Conservation (phyloP, 2,797 vertebrate species). For the Sylvilagus floridanus region DNA sequence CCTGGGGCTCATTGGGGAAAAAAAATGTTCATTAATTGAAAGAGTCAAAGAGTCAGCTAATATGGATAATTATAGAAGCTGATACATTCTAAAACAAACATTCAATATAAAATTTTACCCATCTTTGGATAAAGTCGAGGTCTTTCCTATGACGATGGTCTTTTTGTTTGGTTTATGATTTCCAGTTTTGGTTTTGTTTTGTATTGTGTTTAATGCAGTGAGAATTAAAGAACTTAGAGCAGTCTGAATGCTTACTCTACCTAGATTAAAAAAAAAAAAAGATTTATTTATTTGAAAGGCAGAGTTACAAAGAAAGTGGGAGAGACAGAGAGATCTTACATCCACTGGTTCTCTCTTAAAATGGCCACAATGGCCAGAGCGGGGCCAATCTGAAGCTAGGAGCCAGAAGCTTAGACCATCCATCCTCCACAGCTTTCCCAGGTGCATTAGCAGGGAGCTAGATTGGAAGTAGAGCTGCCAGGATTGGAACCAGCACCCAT, state of each 20-base stretch:
- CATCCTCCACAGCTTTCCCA: no score
- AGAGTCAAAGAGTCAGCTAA: neutral
- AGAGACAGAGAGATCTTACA: no score
- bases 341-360: no score
- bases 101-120: slow-evolving; percentile 16
- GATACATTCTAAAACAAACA: neutral
- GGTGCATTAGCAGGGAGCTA: no score
- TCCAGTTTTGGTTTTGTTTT: neutral
- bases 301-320: no score
- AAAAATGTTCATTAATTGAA: neutral
- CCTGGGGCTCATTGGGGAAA: neutral
- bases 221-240: slow-evolving; percentile 22
- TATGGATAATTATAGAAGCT: neutral
- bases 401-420: no score
- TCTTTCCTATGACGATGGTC: neutral
- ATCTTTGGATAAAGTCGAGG: neutral
- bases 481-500: no score
- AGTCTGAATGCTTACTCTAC: neutral
- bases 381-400: no score
- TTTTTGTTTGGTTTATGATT: neutral
- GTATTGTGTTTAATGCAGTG: neutral
- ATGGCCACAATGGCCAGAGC: no score
- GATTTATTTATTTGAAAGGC: no score
- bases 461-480: no score
- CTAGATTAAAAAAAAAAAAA: neutral